phyloP scores from a whole-genome alignment of 2,888 invertebrate genomes.

The Caenorhabditis drosophilae region DNA sequence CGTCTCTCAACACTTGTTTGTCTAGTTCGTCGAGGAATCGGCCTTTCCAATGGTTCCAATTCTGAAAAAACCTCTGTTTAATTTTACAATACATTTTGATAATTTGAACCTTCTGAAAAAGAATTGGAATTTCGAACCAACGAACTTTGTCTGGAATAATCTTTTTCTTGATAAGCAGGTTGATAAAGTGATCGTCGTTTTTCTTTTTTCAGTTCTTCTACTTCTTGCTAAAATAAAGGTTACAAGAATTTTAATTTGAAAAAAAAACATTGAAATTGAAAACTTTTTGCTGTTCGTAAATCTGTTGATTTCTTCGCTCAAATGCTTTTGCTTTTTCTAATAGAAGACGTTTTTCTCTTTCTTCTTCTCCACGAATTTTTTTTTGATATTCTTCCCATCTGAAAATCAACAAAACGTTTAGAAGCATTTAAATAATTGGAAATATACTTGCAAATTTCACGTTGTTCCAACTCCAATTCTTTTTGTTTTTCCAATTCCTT shows the following conservation, averaged over 20 bases:
- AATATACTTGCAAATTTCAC: conserved; percentile 42
- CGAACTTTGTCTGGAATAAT: background rate
- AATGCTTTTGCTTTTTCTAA: conserved; percentile 39
- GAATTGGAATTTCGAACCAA: background rate
- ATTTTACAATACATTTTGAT: background rate
- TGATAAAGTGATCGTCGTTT: background rate
- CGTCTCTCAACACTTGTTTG: too few relatives aligned
- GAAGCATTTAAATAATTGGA: background rate
- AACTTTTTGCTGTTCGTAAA: conserved; percentile 39
- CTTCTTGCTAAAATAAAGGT: too few relatives aligned
- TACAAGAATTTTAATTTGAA: conserved; percentile 1
- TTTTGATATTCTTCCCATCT: conserved; percentile 45
- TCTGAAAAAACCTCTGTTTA: conserved; percentile 28
- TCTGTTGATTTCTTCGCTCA: conserved; percentile 40
- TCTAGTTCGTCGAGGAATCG: too few relatives aligned
- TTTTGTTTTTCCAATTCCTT: conserved; percentile 51
- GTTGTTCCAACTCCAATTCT: conserved; percentile 50
- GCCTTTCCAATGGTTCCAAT: too few relatives aligned
- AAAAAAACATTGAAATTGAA: background rate
- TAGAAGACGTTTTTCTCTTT: conserved; percentile 33
- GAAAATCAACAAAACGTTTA: background rate
- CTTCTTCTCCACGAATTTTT: conserved; percentile 39
- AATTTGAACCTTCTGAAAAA: background rate
- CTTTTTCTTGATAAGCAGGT: background rate
- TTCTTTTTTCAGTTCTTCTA: background rate